Evolutionary conservation across 2,888 invertebrate species (phyloP).

Genomic region (Baccha elongata): DNA sequence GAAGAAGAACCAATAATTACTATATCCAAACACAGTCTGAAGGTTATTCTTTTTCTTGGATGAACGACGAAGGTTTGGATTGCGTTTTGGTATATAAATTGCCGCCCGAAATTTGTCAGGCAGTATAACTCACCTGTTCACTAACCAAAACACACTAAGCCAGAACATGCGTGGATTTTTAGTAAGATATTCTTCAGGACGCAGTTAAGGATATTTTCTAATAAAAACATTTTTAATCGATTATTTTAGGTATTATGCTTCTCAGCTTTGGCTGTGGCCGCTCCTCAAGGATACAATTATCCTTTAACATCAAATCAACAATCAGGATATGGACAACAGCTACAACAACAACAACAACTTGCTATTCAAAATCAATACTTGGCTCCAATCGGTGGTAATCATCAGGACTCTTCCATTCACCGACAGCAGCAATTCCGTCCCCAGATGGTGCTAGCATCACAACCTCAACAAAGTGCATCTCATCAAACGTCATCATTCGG

Average conservation of each 20-base stretch:
- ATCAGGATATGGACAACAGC: constrained; percentile 15
- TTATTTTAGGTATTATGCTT: constrained; percentile 79
- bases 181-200: constrained; percentile 76
- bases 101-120: constrained; percentile 26
- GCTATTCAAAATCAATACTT: constrained; percentile 38
- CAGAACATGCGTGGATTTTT: constrained; percentile 80
- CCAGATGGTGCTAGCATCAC: constrained; percentile 21
- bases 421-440: constrained; percentile 36
- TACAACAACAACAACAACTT: constrained; percentile 74
- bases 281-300: constrained; percentile 81
- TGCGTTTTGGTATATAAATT: constrained; percentile 68
- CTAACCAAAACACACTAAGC: constrained; percentile 75
- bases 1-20: constrained; percentile 39
- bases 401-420: constrained; percentile 14
- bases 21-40: constrained; percentile 36
- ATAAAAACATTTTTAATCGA: neutral
- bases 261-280: constrained; percentile 78
- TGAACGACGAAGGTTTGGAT: constrained; percentile 25
- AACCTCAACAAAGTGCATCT: constrained; percentile 36
- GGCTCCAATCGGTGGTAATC: constrained; percentile 9
- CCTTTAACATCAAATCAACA: constrained; percentile 66
- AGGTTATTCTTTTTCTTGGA: constrained; percentile 56
- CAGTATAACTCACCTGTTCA: constrained; percentile 76
- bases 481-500: constrained; percentile 74
- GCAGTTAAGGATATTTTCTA: constrained; percentile 7